phyloP scores from a whole-genome alignment of 2,888 invertebrate genomes.

The Abrostola tripartita region DNA sequence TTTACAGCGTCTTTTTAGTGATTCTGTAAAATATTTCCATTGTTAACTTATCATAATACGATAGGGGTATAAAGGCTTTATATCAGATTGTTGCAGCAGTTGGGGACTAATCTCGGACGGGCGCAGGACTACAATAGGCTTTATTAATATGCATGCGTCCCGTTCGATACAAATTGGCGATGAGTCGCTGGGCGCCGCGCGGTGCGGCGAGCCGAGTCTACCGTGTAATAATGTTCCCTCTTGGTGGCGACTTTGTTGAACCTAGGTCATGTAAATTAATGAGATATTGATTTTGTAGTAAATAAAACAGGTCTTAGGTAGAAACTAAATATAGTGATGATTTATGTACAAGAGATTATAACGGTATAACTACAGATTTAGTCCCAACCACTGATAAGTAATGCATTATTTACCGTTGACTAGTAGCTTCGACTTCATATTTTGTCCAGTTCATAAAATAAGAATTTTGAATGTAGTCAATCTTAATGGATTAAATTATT shows the following conservation, averaged over 20 bases:
- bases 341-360: too few species aligned
- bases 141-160: conserved; percentile 81
- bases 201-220: conserved; percentile 55
- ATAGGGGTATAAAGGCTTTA: conserved; percentile 44
- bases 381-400: too few species aligned
- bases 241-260: conserved; percentile 7
- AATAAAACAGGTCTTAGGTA: not conserved
- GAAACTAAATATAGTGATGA: not conserved
- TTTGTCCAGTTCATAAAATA: too few species aligned
- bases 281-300: not conserved
- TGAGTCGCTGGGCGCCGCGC: conserved; percentile 64
- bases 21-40: conserved; percentile 35
- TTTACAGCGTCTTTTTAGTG: too few species aligned
- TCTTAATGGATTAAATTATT: too few species aligned
- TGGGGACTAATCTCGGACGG: conserved; percentile 73
- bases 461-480: too few species aligned
- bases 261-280: conserved; percentile 1
- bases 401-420: too few species aligned
- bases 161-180: conserved; percentile 81
- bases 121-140: conserved; percentile 79
- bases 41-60: conserved; percentile 46
- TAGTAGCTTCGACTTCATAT: too few species aligned
- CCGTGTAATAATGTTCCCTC: conserved; percentile 60
- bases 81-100: conserved; percentile 49
- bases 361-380: too few species aligned